Evolutionary conservation across 1,140 invertebrate species (phyloP).

Genomic region (Caerostris extrusa): DNA sequence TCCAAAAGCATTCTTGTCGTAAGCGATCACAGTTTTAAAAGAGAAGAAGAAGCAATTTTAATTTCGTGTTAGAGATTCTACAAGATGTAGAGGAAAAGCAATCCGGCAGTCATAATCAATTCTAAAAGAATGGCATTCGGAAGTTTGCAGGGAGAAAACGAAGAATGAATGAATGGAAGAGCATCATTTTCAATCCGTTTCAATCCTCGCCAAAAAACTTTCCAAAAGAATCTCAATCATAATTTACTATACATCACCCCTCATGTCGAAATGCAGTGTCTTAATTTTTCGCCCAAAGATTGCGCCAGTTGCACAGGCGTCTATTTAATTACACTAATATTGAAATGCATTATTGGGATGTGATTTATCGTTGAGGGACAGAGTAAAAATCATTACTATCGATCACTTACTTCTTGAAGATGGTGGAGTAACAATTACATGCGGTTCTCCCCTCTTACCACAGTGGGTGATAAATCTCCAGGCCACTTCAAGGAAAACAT

Average conservation of each 20-base stretch:
- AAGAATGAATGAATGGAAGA: neutral
- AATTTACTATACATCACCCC: conserved; percentile 1
- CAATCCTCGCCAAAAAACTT: neutral
- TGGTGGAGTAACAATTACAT: conserved; percentile 45
- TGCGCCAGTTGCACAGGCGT: neutral
- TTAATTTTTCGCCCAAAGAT: neutral
- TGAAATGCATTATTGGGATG: conserved; percentile 41
- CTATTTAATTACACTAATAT: conserved; percentile 54
- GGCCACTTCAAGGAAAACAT: conserved; percentile 31
- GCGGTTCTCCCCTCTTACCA: neutral
- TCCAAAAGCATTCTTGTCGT: neutral
- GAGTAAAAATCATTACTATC: conserved; percentile 55
- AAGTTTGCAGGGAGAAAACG: neutral
- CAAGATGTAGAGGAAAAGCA: neutral
- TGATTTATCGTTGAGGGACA: neutral
- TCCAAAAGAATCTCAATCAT: neutral
- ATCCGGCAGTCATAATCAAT: conserved; percentile 9
- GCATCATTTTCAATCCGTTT: conserved; percentile 18
- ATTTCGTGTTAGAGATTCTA: neutral
- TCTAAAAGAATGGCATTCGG: neutral
- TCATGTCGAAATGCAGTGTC: neutral
- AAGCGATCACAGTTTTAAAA: neutral
- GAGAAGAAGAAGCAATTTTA: neutral
- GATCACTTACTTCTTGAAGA: conserved; percentile 31
- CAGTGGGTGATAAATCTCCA: conserved; percentile 27